Conservation (phyloP, 2,797 vertebrate genomes). For the Rallus crepitans region DNA sequence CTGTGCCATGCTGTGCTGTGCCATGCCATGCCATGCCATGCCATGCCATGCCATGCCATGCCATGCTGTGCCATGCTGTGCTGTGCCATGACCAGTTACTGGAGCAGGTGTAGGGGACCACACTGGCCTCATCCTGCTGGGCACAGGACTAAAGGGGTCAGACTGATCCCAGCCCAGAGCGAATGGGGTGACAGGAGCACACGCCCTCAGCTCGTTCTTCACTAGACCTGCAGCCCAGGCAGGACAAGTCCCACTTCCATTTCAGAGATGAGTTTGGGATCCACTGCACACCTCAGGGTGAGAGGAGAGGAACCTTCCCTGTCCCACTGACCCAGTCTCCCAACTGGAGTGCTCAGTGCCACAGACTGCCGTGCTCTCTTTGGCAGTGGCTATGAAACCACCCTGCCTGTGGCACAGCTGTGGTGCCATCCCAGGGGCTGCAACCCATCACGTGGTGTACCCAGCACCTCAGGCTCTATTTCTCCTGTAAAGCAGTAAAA, state of each 20-base stretch:
- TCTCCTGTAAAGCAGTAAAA: not conserved
- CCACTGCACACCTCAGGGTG: too few relatives aligned
- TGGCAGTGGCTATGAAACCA: not conserved
- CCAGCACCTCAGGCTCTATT: not conserved
- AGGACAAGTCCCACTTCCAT: not conserved
- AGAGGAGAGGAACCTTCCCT: not conserved
- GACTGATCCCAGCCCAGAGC: not conserved
- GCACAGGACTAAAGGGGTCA: not conserved
- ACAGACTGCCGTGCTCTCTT: accelerated
- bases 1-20: accelerated
- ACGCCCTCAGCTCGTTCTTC: not conserved
- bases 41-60: accelerated
- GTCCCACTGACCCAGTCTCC: not conserved
- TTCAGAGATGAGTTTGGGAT: not conserved
- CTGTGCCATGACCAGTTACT: not conserved
- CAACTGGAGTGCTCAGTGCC: accelerated
- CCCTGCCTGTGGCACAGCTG: accelerated
- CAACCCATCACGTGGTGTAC: accelerated
- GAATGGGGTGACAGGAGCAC: accelerated
- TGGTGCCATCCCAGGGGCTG: not conserved
- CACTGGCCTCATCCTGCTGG: not conserved
- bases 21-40: not conserved
- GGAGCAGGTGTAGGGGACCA: not conserved
- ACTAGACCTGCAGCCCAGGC: not conserved
- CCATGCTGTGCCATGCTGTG: not conserved